Percentiles rank a stretch among this genome's conserved stretches.
Conservation (phyloP, 2,113 vertebrate genomes). For the Pituophis catenifer region DNA sequence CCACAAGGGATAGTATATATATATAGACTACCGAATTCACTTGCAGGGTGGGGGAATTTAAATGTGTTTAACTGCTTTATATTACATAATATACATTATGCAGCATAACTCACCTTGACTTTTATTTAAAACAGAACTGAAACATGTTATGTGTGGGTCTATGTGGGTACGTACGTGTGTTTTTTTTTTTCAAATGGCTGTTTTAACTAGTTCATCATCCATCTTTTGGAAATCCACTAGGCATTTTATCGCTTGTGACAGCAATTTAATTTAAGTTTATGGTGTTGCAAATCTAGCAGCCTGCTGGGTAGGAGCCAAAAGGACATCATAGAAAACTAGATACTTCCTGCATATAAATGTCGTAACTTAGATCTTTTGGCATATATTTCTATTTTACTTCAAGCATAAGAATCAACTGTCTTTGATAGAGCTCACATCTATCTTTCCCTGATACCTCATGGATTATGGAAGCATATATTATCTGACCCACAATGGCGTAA, state of each 20-base stretch:
- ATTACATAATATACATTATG: background rate
- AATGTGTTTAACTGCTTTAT: background rate
- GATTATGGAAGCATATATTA: background rate
- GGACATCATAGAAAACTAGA: background rate
- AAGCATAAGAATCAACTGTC: background rate
- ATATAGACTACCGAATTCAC: background rate
- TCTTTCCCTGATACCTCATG: background rate
- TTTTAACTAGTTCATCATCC: background rate
- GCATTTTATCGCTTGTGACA: background rate
- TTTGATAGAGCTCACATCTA: background rate
- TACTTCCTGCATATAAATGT: background rate
- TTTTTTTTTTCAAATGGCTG: background rate
- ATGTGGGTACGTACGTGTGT: background rate
- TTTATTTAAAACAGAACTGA: background rate
- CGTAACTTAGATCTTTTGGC: background rate
- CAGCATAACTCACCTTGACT: background rate
- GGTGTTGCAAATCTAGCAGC: background rate
- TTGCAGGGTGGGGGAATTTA: background rate
- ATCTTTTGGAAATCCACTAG: background rate
- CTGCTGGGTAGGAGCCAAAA: background rate
- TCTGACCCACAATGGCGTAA: background rate
- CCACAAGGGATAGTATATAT: background rate
- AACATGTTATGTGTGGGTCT: background rate
- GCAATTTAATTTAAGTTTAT: background rate
- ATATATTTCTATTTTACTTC: background rate